Percentiles rank a stretch among this genome's conserved stretches.
Evolutionary conservation across 2,113 vertebrate genomes (phyloP).

Genomic region (Pedionomus torquatus): DNA sequence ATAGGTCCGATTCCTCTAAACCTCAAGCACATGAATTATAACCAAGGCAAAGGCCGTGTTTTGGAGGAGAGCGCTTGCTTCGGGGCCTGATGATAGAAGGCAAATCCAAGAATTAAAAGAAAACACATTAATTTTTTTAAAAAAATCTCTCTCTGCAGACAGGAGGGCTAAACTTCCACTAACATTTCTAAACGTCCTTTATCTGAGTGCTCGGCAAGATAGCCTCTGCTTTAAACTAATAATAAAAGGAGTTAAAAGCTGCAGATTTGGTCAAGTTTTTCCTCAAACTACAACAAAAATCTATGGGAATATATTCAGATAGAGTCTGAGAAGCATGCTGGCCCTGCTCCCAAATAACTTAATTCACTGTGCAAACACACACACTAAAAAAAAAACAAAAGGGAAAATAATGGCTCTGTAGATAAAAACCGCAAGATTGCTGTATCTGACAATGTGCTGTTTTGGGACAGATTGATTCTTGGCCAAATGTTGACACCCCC

Average conservation of each 20-base stretch:
- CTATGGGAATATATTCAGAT: slow-evolving; percentile 36
- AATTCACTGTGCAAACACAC: slow-evolving; percentile 36
- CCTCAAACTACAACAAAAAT: neutral
- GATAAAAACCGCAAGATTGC: slow-evolving; percentile 8
- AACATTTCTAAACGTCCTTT: neutral
- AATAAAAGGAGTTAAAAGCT: neutral
- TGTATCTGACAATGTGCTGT: neutral
- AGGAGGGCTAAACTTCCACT: neutral
- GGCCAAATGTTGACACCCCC: neutral
- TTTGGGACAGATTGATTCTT: neutral
- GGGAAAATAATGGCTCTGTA: slow-evolving; percentile 21
- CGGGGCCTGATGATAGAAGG: neutral
- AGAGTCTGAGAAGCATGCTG: neutral
- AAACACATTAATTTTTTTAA: neutral
- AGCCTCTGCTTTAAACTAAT: slow-evolving; percentile 8
- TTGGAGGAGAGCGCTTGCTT: neutral
- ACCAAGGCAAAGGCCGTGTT: neutral
- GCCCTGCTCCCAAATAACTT: slow-evolving; percentile 33
- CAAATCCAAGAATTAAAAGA: neutral
- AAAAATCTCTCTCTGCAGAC: neutral
- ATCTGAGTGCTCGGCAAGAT: neutral
- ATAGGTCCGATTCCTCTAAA: neutral
- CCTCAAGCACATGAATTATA: neutral
- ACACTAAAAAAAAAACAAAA: neutral
- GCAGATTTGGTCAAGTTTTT: neutral